Evolutionary conservation across 2,888 invertebrate genomes (phyloP).

Genomic region (Metellina segmentata): DNA sequence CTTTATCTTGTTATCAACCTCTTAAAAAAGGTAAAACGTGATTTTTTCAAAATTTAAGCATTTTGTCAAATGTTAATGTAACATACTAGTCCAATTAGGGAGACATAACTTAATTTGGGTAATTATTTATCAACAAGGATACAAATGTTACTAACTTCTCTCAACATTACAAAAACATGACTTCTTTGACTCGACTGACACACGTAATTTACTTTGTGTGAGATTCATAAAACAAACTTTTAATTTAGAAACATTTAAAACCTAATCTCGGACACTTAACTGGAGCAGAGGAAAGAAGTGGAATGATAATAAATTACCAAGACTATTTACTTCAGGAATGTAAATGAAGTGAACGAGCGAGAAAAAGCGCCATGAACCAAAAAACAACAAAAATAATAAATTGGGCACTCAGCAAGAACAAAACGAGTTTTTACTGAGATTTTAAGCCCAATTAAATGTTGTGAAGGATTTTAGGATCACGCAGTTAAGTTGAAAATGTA

Average conservation of each 20-base stretch:
- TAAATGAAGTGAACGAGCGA: conserved; percentile 5
- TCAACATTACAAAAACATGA: no score
- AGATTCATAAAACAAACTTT: background rate
- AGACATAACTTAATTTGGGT: no score
- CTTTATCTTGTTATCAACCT: no score
- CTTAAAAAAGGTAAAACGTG: no score
- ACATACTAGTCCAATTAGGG: no score
- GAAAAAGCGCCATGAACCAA: conserved; percentile 7
- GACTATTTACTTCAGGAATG: conserved; percentile 31
- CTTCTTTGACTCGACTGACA: no score
- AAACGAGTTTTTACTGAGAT: conserved; percentile 6
- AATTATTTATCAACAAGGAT: no score
- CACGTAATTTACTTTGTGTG: background rate
- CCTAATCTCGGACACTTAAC: background rate
- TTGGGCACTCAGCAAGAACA: background rate
- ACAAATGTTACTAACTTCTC: no score
- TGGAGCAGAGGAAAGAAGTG: background rate
- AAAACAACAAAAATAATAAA: conserved; percentile 4
- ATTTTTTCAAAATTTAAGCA: no score
- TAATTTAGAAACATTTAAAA: background rate
- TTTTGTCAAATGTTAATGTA: no score
- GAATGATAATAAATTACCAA: conserved; percentile 34
- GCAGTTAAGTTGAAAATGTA: conserved; percentile 3
- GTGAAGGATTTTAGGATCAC: background rate
- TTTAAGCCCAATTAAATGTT: conserved; percentile 32